Percentiles rank a stretch among this genome's conserved stretches.
Evolutionary conservation across 2,797 vertebrate genomes (phyloP).

Genomic region (Poecile montanus): DNA sequence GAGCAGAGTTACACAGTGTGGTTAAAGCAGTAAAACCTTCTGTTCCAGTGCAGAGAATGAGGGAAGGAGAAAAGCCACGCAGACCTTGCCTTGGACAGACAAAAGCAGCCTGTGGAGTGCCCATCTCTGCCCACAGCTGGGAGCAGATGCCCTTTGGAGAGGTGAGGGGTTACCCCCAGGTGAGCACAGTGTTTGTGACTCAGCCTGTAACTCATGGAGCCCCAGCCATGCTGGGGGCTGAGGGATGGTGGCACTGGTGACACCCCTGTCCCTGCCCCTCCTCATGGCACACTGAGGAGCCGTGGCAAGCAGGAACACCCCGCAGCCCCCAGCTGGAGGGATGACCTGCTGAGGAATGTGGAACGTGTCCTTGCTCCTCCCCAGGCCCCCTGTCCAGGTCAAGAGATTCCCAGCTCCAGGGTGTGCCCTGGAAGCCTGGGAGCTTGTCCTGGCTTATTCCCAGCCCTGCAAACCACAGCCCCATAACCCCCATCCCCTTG

Average conservation of each 20-base stretch:
- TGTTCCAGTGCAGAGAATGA: not conserved
- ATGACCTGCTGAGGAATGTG: not conserved
- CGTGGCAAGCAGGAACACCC: not conserved
- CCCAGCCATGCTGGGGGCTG: rapidly evolving
- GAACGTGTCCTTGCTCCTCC: rapidly evolving
- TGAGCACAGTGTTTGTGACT: not conserved
- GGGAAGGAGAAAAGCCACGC: not conserved
- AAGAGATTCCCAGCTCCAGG: not conserved
- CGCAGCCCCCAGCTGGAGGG: not conserved
- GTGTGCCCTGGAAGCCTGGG: not conserved
- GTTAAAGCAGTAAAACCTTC: not conserved
- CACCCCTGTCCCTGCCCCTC: not conserved
- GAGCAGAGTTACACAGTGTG: not conserved
- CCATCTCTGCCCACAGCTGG: not conserved
- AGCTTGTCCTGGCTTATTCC: not conserved
- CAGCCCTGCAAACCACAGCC: not conserved
- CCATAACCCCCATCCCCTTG: not conserved
- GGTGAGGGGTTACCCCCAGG: not conserved
- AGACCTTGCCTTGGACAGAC: not conserved
- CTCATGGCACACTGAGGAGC: not conserved
- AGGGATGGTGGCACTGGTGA: not conserved
- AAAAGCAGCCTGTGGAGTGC: not conserved
- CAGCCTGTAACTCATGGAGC: not conserved
- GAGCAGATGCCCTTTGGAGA: not conserved
- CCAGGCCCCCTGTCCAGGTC: not conserved